phyloP scores from a whole-genome alignment of 2,113 vertebrate genomes.

The Osmerus eperlanus region DNA sequence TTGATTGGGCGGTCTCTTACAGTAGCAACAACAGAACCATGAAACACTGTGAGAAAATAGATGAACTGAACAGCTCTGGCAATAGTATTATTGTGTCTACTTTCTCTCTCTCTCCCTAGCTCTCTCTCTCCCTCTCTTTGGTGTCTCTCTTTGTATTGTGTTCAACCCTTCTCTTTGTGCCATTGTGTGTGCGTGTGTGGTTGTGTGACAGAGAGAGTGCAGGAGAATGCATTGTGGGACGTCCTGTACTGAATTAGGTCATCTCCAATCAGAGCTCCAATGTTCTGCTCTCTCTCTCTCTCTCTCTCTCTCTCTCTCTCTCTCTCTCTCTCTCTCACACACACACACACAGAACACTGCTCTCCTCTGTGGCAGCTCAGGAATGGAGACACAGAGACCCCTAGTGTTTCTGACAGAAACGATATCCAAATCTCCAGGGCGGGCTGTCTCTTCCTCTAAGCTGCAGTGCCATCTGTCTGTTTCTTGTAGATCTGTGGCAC shows the following conservation, averaged over 20 bases:
- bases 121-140: constrained; percentile 19
- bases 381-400: constrained; percentile 69
- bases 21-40: constrained; percentile 35
- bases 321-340: constrained; percentile 1
- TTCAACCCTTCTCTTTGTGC: constrained; percentile 13
- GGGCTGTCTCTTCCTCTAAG: not conserved
- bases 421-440: not conserved
- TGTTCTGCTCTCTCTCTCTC: constrained; percentile 29
- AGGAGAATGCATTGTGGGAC: constrained; percentile 64
- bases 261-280: constrained; percentile 70
- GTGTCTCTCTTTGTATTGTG: constrained; percentile 52
- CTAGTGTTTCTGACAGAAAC: constrained; percentile 41
- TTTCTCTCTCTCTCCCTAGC: constrained; percentile 28
- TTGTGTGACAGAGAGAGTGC: constrained; percentile 14
- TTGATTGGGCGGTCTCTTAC: constrained; percentile 43
- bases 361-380: constrained; percentile 25
- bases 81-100: constrained; percentile 64
- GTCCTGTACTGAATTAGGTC: constrained; percentile 76
- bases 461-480: constrained; percentile 62
- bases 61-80: constrained; percentile 67
- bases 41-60: constrained; percentile 59
- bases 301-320: constrained; percentile 13
- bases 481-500: not conserved
- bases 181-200: not conserved
- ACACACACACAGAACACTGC: constrained; percentile 7